Evolutionary conservation across 2,888 invertebrate genomes (phyloP), one percentile per base, ranked within the genome.

Genomic region (Monoplex corrugatus): DNA sequence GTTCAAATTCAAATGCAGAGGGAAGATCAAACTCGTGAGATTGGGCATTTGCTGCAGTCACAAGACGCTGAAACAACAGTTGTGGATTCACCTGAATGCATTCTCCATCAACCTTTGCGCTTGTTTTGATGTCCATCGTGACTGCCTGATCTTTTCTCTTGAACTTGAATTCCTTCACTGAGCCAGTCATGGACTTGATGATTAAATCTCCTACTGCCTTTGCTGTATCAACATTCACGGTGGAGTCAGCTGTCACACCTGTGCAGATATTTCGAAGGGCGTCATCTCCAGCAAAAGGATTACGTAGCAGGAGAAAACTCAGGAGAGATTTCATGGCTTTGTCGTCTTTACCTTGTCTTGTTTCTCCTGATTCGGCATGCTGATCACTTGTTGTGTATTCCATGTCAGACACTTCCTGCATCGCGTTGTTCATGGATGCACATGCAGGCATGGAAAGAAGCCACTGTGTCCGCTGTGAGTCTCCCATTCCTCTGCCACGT

Each of bases 61-160:
- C 40, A 35, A 92, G 82, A 35, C 92, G 23, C 80, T 92, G 92
- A 68, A 92, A 91, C 16, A 92, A 75, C 0, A 91, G 87, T 57
- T 90, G 88, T 1, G 90, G 89, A 87, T 92, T 91, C n/a, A 91
- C 75, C 0, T 78, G 28, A n/a, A 91, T 50, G 2, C n/a, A 16
- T n/a, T 91, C 88, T 19, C 63, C 89, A 63, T 89, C 45, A 19
- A 89, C 40, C 40, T 89, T 86, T 0, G 83, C 35, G 8, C 43
- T 78, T 23, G 82, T 80, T 68, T 90, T 92, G 28, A 86, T 28
- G 13, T 16, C 87, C 84, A 92, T 72, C 0, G 90, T 90, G 1
- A 86, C 88, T 23, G 72, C 91, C 75, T 91, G 91, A n/a, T 89
- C 83, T 63, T 90, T 91, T 44, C 45, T 83, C 43, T 75, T 91